Evolutionary conservation across 2,797 vertebrate genomes (phyloP).

Genomic region (Myotis planiceps): DNA sequence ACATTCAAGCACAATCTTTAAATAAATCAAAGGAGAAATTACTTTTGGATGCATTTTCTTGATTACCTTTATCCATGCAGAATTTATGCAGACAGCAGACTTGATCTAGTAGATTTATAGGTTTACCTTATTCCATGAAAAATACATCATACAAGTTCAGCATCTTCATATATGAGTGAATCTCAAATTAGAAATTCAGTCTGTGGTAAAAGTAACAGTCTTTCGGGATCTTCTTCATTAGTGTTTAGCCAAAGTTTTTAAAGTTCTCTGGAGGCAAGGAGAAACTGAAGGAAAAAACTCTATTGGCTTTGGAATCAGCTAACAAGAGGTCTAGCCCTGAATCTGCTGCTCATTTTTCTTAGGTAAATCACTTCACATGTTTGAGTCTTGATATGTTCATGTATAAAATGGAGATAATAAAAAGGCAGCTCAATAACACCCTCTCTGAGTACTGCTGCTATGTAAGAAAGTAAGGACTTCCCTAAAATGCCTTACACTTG

Average conservation of each 20-base stretch:
- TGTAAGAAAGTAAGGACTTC: not conserved
- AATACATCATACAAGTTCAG: not conserved
- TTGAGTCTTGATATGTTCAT: not conserved
- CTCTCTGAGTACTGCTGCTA: not conserved
- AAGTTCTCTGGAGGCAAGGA: not conserved
- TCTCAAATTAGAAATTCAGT: not conserved
- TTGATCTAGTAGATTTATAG: not conserved
- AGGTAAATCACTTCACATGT: not conserved
- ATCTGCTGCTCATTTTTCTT: not conserved
- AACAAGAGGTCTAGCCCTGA: not conserved
- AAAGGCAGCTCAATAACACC: not conserved
- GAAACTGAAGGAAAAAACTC: not conserved
- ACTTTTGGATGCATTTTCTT: not conserved
- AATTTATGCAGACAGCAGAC: not conserved
- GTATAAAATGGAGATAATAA: not conserved
- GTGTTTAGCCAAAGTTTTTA: not conserved
- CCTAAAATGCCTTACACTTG: not conserved
- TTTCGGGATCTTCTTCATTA: not conserved
- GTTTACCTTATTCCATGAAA: constrained; percentile 17
- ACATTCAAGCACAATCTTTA: not conserved
- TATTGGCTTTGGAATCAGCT: not conserved
- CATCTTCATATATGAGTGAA: not conserved
- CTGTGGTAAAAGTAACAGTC: not conserved
- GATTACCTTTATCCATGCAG: not conserved
- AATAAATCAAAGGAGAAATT: not conserved